These are phyloP conservation scores for Dolomedes plantarius DNA, from an alignment of 2,888 invertebrate species.

Conservation along the genomic window DNA sequence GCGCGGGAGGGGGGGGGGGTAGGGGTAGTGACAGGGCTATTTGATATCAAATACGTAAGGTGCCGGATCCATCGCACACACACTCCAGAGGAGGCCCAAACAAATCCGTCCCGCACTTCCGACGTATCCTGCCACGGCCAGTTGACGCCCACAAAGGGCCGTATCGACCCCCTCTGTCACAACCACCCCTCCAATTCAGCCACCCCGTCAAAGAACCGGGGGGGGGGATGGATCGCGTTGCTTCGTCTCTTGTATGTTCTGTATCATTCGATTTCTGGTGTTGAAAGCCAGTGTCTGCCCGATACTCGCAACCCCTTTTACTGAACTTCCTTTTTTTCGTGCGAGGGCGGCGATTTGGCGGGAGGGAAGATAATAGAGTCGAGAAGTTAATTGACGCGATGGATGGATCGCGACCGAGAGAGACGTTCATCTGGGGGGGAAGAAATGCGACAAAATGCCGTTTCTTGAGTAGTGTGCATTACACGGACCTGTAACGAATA, in stretches of 20 bases:
- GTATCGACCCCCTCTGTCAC: constrained; percentile 3
- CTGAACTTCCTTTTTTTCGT: background rate
- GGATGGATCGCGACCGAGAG: too few species aligned
- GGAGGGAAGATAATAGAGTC: too few species aligned
- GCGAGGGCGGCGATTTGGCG: too few species aligned
- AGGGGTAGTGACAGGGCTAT: constrained; percentile 8
- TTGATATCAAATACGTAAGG: constrained; percentile 16
- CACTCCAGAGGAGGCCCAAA: constrained; percentile 30
- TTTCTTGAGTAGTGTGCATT: too few species aligned
- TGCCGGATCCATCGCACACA: constrained; percentile 9
- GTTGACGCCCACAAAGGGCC: constrained; percentile 52
- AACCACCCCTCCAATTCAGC: background rate
- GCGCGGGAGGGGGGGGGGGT: background rate
- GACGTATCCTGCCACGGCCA: constrained; percentile 61
- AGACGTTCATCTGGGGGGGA: too few species aligned
- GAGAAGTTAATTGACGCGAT: too few species aligned
- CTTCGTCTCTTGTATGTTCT: constrained; percentile 32
- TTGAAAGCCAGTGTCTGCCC: constrained; percentile 32
- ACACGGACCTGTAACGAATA: too few species aligned
- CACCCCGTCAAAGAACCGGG: constrained; percentile 1
- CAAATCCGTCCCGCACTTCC: constrained; percentile 56
- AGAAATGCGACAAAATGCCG: too few species aligned
- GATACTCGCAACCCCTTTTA: background rate
- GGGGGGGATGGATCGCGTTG: constrained; percentile 37
- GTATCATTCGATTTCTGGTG: constrained; percentile 55